Evolutionary conservation across 2,797 vertebrate genomes (phyloP), one percentile per base, ranked within the genome.

Genomic region (Pangasius mekongensis): DNA sequence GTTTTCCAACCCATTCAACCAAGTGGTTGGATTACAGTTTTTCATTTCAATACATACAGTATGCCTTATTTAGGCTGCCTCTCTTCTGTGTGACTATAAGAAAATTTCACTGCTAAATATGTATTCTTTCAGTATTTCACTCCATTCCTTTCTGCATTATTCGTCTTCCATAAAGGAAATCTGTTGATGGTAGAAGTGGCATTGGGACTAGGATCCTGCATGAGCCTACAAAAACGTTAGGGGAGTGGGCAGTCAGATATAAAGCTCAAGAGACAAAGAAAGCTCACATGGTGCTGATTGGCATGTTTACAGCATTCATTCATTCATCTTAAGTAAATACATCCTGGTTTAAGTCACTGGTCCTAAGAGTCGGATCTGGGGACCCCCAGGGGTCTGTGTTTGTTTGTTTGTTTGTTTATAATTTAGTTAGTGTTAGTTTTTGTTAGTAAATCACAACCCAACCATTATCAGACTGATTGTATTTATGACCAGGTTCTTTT

Each of bases 181-280:
- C 39, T 76, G 9, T 80, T 80, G 24, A 36, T 58, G 22, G 27
- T 30, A 58, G 24, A 64, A 52, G 24, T 2, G 4, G 11, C 47
- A n/a, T 84, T 54, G 30, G 20, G 66, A 36, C 20, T 69, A 36
- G 47, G 60, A 69, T 71, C 30, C 8, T n/a, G 20, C 20, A 14
- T 86, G 43, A 66, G 20, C 30, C 47, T 78, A 24, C 5, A 80
- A 66, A 74, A 54, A 30, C 87, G 88, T 85, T 85, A 14, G 6
- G 18, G 33, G 88, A 39, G 24, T 77, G 87, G 88, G 58, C 39
- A 83, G 60, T n/a, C 33, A 7, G 22, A 27, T 64, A 16, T 67
- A 83, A 47, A 49, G 27, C 16, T 67, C 47, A 84, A 33, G 8
- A 33, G 33, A 84, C 43, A 52, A 52, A 33, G 10, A 36, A 36